Conservation (phyloP, 2,113 vertebrate species). For the Microcebus lehilahytsara region DNA sequence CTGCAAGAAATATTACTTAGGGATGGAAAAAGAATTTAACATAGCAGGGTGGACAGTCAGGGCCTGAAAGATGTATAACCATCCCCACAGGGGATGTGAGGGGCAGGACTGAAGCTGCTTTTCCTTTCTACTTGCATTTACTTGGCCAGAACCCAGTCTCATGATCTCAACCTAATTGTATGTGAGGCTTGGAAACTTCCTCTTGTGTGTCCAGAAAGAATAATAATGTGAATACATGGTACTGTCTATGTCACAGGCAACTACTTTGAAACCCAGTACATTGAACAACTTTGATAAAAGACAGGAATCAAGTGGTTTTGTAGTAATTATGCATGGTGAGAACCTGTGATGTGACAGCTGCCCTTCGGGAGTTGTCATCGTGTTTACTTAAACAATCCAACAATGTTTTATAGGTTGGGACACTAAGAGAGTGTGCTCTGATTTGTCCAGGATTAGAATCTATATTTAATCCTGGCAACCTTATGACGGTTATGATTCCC, state of each 20-base stretch:
- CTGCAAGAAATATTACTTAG: background rate
- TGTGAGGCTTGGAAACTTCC: background rate
- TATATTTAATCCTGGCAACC: background rate
- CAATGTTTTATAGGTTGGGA: background rate
- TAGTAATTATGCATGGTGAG: background rate
- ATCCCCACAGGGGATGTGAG: background rate
- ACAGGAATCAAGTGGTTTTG: background rate
- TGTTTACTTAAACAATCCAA: background rate
- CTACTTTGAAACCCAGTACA: background rate
- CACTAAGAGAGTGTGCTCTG: background rate
- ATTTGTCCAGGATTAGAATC: background rate
- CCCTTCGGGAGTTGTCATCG: background rate
- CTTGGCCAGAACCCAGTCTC: background rate
- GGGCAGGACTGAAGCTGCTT: background rate
- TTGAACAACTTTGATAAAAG: background rate
- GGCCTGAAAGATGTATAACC: background rate
- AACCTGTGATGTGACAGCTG: background rate
- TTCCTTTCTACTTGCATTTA: background rate
- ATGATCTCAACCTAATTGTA: background rate
- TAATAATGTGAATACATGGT: background rate
- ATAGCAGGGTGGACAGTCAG: background rate
- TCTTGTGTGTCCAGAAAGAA: background rate
- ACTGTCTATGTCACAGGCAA: background rate
- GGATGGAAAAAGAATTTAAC: background rate
- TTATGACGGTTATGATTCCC: background rate